A percentile compares a stretch with the other conserved stretches of the same genome.
phyloP scores from a whole-genome alignment of 2,888 invertebrate species.

The Tenodera sinensis region DNA sequence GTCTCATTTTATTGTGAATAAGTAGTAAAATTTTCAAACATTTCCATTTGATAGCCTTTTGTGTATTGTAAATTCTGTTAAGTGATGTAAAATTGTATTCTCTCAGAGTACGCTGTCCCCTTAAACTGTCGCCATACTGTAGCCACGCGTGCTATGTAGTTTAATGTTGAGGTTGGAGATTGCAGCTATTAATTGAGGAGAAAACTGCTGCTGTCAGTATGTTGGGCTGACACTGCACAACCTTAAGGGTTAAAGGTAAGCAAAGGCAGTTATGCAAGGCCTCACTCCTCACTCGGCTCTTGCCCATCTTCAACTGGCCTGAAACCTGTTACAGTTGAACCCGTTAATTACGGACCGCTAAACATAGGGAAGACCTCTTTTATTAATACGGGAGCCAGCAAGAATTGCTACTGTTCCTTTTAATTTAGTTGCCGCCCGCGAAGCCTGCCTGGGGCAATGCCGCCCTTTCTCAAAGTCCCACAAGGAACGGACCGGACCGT shows the following conservation, averaged over 20 bases:
- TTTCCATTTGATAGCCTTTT: no score
- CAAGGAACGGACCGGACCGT: background rate
- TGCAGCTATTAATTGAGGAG: no score
- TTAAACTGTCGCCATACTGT: no score
- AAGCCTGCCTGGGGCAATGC: background rate
- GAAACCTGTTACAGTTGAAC: background rate
- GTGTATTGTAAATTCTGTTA: no score
- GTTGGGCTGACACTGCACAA: background rate
- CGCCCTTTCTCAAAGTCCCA: background rate
- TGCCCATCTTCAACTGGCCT: background rate
- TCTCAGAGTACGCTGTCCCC: no score
- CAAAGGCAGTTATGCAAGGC: background rate
- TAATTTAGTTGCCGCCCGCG: constrained; percentile 22
- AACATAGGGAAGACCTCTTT: constrained; percentile 24
- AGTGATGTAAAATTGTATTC: no score
- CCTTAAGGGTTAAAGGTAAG: background rate
- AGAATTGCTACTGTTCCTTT: constrained; percentile 22
- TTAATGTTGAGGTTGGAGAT: no score
- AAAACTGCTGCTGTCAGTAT: no score
- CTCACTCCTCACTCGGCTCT: background rate
- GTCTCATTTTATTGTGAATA: no score
- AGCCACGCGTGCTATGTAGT: no score
- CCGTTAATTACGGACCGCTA: constrained; percentile 24
- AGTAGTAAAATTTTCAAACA: no score
- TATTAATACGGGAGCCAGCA: constrained; percentile 26